Conservation (phyloP, 2,797 vertebrate genomes). For the Notamacropus eugenii region DNA sequence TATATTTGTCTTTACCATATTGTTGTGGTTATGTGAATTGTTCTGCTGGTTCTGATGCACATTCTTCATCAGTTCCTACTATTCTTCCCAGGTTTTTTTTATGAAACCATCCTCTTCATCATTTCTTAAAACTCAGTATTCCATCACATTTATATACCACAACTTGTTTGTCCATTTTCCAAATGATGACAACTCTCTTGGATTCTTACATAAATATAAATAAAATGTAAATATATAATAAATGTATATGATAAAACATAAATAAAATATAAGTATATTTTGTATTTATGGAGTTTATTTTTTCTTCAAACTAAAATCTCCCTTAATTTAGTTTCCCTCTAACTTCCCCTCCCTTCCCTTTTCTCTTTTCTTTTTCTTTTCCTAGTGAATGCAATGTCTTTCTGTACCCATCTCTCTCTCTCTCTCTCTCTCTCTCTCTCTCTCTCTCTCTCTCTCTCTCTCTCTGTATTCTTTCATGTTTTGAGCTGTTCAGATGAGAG, state of each 20-base stretch:
- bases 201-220: no score
- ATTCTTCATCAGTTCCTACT: neutral
- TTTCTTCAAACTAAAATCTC: neutral
- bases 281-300: neutral
- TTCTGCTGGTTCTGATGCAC: neutral
- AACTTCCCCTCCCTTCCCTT: neutral
- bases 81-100: neutral
- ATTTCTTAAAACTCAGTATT: neutral
- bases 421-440: no score
- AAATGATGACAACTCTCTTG: neutral
- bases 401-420: neutral
- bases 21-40: neutral
- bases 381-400: neutral
- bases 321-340: neutral
- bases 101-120: neutral
- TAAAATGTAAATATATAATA: no score
- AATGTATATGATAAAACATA: no score
- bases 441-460: no score
- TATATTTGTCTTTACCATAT: neutral
- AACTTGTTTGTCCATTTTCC: neutral
- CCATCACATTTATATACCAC: neutral
- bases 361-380: neutral
- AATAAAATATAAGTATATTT: no score
- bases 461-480: neutral
- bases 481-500: neutral